These are phyloP conservation scores for Gorsachius goisagi DNA, from an alignment of 2,113 vertebrate species.

Conservation along the genomic window DNA sequence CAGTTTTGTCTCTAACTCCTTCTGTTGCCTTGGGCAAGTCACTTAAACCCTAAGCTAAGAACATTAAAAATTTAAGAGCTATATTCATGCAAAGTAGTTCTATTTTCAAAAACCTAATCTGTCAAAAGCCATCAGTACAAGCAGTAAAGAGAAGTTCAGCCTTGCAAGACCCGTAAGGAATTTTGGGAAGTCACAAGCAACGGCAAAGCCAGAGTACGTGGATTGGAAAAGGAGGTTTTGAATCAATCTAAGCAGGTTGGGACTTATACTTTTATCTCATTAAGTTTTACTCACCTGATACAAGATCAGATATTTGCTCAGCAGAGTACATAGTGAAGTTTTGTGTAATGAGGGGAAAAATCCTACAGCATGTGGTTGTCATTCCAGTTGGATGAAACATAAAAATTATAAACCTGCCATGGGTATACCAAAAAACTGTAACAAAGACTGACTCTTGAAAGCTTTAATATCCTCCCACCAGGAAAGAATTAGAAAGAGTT, in stretches of 20 bases:
- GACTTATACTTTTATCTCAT: neutral
- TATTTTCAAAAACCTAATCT: neutral
- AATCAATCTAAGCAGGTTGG: neutral
- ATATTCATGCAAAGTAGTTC: neutral
- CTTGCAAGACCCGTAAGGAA: neutral
- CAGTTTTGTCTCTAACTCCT: neutral
- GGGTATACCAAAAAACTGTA: constrained; percentile 4
- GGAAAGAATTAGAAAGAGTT: constrained; percentile 27
- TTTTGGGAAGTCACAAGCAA: neutral
- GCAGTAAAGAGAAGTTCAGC: neutral
- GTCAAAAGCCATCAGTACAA: neutral
- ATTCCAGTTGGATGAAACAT: constrained; percentile 30
- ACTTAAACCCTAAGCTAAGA: neutral
- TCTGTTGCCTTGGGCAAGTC: constrained; percentile 8
- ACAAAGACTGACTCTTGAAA: constrained; percentile 13
- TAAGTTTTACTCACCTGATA: constrained; percentile 35
- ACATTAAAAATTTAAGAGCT: neutral
- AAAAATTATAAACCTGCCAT: constrained; percentile 16
- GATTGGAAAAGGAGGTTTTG: neutral
- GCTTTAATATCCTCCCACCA: constrained; percentile 14
- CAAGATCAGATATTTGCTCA: neutral
- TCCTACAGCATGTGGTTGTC: constrained; percentile 2
- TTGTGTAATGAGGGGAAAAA: constrained; percentile 29
- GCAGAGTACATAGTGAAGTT: neutral
- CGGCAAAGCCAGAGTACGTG: neutral